A percentile compares a stretch with the other conserved stretches of the same genome.
These are phyloP conservation scores for Chelidonichthys spinosus DNA, from an alignment of 2,797 vertebrate genomes.

Conservation along the genomic window DNA sequence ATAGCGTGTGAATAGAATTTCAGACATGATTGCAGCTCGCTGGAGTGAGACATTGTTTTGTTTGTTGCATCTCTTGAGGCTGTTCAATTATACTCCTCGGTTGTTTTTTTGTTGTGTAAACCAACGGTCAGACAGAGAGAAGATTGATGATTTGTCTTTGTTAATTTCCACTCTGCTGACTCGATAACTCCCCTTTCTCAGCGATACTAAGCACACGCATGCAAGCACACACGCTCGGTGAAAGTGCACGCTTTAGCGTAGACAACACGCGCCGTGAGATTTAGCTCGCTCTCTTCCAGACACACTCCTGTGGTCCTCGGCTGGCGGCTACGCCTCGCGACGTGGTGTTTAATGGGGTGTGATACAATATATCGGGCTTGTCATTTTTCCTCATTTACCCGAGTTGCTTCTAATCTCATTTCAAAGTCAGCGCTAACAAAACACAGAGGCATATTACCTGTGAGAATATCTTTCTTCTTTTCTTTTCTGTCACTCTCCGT, in stretches of 20 bases:
- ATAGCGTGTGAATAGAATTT: conserved; percentile 67
- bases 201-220: conserved; percentile 6
- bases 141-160: conserved; percentile 81
- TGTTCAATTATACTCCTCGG: conserved; percentile 74
- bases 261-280: conserved; percentile 31
- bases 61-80: conserved; percentile 70
- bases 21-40: conserved; percentile 65
- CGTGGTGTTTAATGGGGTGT: conserved; percentile 80
- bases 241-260: conserved; percentile 50
- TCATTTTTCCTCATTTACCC: conserved; percentile 81
- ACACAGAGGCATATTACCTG: conserved; percentile 60
- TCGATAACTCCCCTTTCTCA: conserved; percentile 61
- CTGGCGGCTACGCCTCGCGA: conserved; percentile 50
- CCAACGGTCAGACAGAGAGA: conserved; percentile 66
- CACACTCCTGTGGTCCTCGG: conserved; percentile 12
- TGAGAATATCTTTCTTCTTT: conserved; percentile 49
- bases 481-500: background rate
- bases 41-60: conserved; percentile 76
- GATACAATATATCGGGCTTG: conserved; percentile 74
- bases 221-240: conserved; percentile 8
- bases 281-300: conserved; percentile 26
- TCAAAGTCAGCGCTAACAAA: conserved; percentile 78
- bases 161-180: conserved; percentile 77
- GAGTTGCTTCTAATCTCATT: conserved; percentile 78
- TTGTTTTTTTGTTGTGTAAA: conserved; percentile 76